phyloP scores from a whole-genome alignment of 1,140 invertebrate genomes.

The Spodoptera frugiperda region DNA sequence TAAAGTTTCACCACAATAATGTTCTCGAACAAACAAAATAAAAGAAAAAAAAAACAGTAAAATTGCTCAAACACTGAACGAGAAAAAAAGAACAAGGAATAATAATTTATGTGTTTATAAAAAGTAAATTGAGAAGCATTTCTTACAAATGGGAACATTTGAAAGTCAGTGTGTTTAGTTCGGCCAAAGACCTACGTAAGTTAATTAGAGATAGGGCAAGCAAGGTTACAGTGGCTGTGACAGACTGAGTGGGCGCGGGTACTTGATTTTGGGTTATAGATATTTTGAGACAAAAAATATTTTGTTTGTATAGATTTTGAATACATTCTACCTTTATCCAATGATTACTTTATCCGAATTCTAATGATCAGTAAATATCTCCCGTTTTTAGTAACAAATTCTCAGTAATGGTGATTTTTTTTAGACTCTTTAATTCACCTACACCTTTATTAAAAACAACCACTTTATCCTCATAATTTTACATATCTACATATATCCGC shows the following conservation, averaged over 20 bases:
- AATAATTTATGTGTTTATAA: slow-evolving; percentile 52
- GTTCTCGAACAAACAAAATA: slow-evolving; percentile 12
- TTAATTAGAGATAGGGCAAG: slow-evolving; percentile 70
- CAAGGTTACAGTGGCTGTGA: slow-evolving; percentile 62
- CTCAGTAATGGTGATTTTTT: too few species aligned
- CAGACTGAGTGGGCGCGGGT: slow-evolving; percentile 51
- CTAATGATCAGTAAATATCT: too few species aligned
- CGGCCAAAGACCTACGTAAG: slow-evolving; percentile 75
- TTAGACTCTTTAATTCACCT: too few species aligned
- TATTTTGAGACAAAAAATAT: background rate
- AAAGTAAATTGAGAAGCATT: slow-evolving; percentile 75
- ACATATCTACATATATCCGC: too few species aligned
- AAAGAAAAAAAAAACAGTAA: background rate
- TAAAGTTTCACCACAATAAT: slow-evolving; percentile 20
- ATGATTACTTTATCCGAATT: too few species aligned
- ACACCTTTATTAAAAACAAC: too few species aligned
- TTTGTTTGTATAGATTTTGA: background rate
- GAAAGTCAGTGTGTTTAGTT: slow-evolving; percentile 72
- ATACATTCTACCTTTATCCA: too few species aligned
- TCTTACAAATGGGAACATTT: slow-evolving; percentile 74
- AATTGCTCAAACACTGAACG: slow-evolving; percentile 7
- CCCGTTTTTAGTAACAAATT: too few species aligned
- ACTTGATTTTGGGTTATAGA: slow-evolving; percentile 56
- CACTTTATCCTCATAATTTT: too few species aligned
- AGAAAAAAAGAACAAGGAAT: slow-evolving; percentile 30